Evolutionary conservation across 2,113 vertebrate genomes (phyloP), one percentile per base, ranked within the genome.

Genomic region (Variabilichromis moorii): DNA sequence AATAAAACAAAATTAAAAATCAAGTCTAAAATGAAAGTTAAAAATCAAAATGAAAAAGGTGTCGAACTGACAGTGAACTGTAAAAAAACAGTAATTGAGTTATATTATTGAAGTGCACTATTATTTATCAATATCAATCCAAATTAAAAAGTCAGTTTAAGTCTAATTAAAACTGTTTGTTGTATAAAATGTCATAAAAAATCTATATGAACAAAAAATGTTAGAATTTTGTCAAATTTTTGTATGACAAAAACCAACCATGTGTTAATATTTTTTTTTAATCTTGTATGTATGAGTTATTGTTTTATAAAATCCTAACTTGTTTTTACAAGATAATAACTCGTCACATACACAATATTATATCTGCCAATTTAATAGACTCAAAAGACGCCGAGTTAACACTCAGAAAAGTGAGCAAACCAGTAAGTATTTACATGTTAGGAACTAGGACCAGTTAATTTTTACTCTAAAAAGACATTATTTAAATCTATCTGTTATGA

Each of bases 121-220:
- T 66, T 37, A 66, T 50, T 50, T 0, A 31, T 50, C 42, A 28
- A 1, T 8, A 50, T 76, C 42, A 47, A 12, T 76, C 42, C 71
- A 28, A 76, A 76, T 19, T 11, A 47, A 47, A 28, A 78, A 78
- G 31, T 37, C 24, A 76, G 45, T 50, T 17, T 28, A 17, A 1
- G 6, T 78, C 26, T 50, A 78, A 47, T 26, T 76, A 45, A 28
- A 0, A 31, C 40, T 3, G 13, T 47, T 76, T 50, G 9, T 78
- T 78, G 42, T 78, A 12, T 31, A 50, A 50, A 50, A 50, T 78
- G 6, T 19, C 24, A 76, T 28, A 76, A 45, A 26, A 24, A 45
- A 0, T 28, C 40, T 73, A 24, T 45, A 26, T 11, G 5, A 76
- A 76, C 0, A 0, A 76, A 66, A 8, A 76, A 17, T 17, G 5